Percentiles rank a stretch among this genome's conserved stretches.
Conservation (phyloP, 2,888 invertebrate genomes). For the Nomada lathburiana region DNA sequence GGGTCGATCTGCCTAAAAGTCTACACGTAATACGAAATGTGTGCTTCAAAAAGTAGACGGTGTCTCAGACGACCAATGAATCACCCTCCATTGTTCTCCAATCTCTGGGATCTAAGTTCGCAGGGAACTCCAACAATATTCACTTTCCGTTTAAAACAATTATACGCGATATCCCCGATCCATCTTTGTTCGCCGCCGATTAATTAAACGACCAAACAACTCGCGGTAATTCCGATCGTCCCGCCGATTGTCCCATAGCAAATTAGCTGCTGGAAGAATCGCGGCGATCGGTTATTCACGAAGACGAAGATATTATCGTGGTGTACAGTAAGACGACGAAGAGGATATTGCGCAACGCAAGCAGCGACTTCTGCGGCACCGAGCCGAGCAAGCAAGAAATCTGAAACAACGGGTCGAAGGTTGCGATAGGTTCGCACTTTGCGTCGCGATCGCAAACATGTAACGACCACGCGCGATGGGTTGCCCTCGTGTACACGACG, state of each 20-base stretch:
- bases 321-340: not conserved
- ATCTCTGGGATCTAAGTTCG: not conserved
- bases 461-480: conserved; percentile 49
- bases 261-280: not conserved
- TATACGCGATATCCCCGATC: not conserved
- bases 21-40: not conserved
- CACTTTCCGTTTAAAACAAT: conserved; percentile 10
- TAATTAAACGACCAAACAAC: not conserved
- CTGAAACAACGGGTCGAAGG: conserved; percentile 53
- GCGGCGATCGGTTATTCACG: not conserved
- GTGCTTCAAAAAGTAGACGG: not conserved
- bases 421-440: conserved; percentile 57
- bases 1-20: too few relatives aligned
- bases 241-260: not conserved
- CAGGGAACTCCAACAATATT: not conserved
- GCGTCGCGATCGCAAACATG: conserved; percentile 53
- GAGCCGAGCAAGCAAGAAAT: conserved; percentile 40
- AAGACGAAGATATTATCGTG: not conserved
- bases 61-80: not conserved
- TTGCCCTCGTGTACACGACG: not conserved
- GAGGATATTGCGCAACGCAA: conserved; percentile 42
- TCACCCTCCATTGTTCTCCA: conserved; percentile 22
- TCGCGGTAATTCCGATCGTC: not conserved
- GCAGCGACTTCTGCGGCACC: conserved; percentile 46
- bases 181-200: not conserved